These are phyloP conservation scores for Drosophila hydei DNA, from an alignment of 1,140 invertebrate species.

Conservation along the genomic window DNA sequence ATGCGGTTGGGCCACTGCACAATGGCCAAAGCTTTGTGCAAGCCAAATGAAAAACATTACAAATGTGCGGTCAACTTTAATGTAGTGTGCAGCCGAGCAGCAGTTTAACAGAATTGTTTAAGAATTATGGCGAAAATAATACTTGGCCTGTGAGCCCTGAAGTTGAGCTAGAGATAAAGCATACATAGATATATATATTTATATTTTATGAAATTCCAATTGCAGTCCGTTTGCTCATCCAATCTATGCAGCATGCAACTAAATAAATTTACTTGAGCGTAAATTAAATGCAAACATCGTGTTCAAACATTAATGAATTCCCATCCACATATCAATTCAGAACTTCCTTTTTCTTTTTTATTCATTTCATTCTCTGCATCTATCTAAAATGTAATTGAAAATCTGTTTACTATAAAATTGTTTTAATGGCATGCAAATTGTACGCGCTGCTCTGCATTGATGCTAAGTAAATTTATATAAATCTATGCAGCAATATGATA, in stretches of 20 bases:
- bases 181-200: slow-evolving; percentile 2
- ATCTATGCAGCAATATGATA: background rate
- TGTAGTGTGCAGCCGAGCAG: slow-evolving; percentile 9
- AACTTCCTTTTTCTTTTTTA: slow-evolving; percentile 16
- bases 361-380: slow-evolving; percentile 23
- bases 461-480: slow-evolving; percentile 1
- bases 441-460: slow-evolving; percentile 24
- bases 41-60: slow-evolving; percentile 54
- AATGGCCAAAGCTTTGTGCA: slow-evolving; percentile 37
- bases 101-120: background rate
- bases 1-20: slow-evolving; percentile 26
- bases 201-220: slow-evolving; percentile 18
- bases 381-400: slow-evolving; percentile 57
- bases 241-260: slow-evolving; percentile 25
- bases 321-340: slow-evolving; percentile 23
- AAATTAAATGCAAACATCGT: slow-evolving; percentile 72
- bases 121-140: background rate
- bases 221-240: slow-evolving; percentile 20
- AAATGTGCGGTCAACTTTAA: slow-evolving; percentile 54
- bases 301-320: slow-evolving; percentile 42
- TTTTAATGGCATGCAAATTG: slow-evolving; percentile 55
- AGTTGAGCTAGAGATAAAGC: background rate
- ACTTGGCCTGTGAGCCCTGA: no score
- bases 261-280: slow-evolving; percentile 54
- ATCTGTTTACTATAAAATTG: slow-evolving; percentile 53